Evolutionary conservation across 1,140 invertebrate species (phyloP), one percentile per base, ranked within the genome.

Genomic region (Cotesia typhae): DNA sequence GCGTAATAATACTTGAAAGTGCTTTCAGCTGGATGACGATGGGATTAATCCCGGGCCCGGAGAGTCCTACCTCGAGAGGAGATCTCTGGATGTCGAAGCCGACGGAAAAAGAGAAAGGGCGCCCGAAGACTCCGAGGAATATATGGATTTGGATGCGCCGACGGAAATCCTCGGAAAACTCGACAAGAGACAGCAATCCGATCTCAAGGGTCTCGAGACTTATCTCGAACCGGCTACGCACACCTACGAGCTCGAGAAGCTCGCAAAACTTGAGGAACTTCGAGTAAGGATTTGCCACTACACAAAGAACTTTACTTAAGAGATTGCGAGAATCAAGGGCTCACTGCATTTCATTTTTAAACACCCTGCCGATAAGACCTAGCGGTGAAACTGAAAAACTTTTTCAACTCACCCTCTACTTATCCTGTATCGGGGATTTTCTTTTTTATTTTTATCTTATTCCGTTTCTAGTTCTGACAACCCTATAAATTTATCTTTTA

Each of bases 151-250:
- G 6, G 66, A 75, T 9, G 14, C 38, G 38, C 20, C 70, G 0
- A 12, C 73, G 7, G 70, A 79, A 65, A 35, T 70, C 53, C 67
- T 76, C 9, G 76, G 75, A 64, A 82, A 80, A 70, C 71, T 81
- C 53, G 78, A 81, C 73, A 81, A 83, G 71, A 76, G 80, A 73
- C 79, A 77, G 36, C 77, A 79, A 68, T 75, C 74, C 36, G 75
- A 76, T 64, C 64, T 78, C 28, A 76, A 78, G 28, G 71, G 76
- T 65, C 72, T 78, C 41, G 75, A 77, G 67, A 76, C 80, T 57
- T 80, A 79, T 73, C 71, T 82, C 10, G 41, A 47, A 12, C 70
- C 75, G 4, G 74, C 78, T 20, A 74, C 77, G 51, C 80, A 79
- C 64, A 59, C 70, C 20, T 68, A 71, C 4, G 75, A 82, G 69